Evolutionary conservation across 2,888 invertebrate species (phyloP).

Genomic region (Chalcosyrphus nemorum): DNA sequence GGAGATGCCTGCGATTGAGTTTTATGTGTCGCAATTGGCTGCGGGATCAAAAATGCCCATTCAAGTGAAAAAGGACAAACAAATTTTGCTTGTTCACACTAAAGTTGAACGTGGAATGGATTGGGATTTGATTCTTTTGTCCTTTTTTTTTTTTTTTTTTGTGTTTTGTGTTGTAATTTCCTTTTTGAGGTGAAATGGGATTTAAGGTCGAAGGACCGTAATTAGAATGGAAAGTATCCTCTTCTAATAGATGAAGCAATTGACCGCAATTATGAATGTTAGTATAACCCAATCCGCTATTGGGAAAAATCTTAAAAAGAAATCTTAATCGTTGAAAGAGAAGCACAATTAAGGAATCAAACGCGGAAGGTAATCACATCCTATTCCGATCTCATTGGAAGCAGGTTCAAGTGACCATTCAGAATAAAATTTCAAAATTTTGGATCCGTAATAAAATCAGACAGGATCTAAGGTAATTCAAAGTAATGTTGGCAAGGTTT

Average conservation of each 20-base stretch:
- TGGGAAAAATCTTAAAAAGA: no score
- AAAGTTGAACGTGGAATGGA: conserved; percentile 6
- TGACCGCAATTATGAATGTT: no score
- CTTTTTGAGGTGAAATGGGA: neutral
- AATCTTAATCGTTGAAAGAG: no score
- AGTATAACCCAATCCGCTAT: no score
- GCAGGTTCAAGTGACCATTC: no score
- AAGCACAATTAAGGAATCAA: no score
- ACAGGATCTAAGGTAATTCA: no score
- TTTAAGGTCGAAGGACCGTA: neutral
- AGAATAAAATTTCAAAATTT: no score
- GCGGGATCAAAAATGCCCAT: neutral
- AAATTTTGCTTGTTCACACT: conserved; percentile 41
- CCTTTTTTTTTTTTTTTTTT: neutral
- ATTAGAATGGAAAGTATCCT: neutral
- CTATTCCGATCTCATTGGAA: no score
- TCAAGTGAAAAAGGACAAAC: conserved; percentile 22
- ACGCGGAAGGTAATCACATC: no score
- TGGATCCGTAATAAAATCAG: no score
- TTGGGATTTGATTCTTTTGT: conserved; percentile 20
- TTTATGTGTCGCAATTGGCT: conserved; percentile 40
- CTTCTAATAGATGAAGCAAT: neutral
- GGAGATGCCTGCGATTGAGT: conserved; percentile 21
- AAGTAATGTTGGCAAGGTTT: no score
- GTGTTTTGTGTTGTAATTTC: neutral